Evolutionary conservation across 2,113 vertebrate species (phyloP).

Genomic region (Sinocyclocheilus anshuiensis): DNA sequence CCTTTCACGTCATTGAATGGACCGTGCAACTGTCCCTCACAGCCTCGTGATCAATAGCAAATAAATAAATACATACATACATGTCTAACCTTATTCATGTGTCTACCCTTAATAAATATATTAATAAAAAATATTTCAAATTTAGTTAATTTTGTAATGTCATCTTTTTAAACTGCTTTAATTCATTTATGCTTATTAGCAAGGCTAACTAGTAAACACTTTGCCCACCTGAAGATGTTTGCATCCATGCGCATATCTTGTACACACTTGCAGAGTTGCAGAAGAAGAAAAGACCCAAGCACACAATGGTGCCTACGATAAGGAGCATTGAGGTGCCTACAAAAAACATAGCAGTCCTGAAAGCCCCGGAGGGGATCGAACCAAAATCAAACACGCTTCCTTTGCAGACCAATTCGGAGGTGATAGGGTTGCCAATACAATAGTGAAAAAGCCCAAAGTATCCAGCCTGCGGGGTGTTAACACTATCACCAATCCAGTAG

Average conservation of each 20-base stretch:
- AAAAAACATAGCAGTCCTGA: constrained; percentile 95
- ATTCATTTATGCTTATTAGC: background rate
- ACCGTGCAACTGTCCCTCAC: background rate
- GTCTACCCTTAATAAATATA: background rate
- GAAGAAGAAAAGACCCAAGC: constrained; percentile 93
- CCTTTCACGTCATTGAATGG: background rate
- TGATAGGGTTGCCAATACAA: constrained; percentile 94
- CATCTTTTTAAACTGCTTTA: background rate
- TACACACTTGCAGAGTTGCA: constrained; percentile 90
- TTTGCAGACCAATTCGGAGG: constrained; percentile 91
- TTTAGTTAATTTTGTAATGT: background rate
- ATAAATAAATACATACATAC: background rate
- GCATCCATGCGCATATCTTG: constrained; percentile 96
- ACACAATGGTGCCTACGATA: constrained; percentile 87
- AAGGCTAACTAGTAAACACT: background rate
- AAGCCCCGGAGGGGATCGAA: constrained; percentile 92
- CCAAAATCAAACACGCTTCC: constrained; percentile 88
- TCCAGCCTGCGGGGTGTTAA: constrained; percentile 91
- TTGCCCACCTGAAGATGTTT: constrained; percentile 86
- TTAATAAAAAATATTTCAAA: background rate
- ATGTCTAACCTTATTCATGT: no score
- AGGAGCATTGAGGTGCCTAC: constrained; percentile 89
- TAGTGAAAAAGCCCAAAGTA: constrained; percentile 97
- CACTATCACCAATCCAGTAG: constrained; percentile 96
- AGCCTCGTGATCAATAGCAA: background rate